phyloP scores from a whole-genome alignment of 2,797 vertebrate genomes.

The Danionella dracula region DNA sequence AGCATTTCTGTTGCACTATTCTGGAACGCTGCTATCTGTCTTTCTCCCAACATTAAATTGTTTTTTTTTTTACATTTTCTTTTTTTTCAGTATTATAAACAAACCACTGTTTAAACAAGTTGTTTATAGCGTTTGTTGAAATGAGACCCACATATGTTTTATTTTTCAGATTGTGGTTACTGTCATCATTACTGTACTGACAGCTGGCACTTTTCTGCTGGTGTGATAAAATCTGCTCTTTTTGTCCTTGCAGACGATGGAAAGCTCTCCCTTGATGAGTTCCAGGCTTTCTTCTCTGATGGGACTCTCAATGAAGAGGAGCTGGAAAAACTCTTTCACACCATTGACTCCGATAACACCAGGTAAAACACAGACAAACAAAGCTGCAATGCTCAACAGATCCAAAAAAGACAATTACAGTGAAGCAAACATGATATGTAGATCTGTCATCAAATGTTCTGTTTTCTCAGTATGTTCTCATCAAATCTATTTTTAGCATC shows the following conservation, averaged over 20 bases:
- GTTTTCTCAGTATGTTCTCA: too few relatives aligned
- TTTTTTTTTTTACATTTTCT: too few relatives aligned
- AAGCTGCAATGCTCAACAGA: background rate
- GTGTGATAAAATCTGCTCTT: slow-evolving; percentile 13
- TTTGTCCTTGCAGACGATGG: slow-evolving; percentile 82
- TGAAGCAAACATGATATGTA: background rate
- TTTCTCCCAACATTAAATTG: too few relatives aligned
- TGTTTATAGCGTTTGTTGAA: too few relatives aligned
- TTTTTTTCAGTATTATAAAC: too few relatives aligned
- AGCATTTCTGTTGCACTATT: background rate
- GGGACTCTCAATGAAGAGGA: slow-evolving; percentile 92
- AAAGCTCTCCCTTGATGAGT: slow-evolving; percentile 95
- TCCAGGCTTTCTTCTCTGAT: slow-evolving; percentile 96
- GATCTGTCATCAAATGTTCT: too few relatives aligned
- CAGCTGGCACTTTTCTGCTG: background rate
- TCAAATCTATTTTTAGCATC: background rate
- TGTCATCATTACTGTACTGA: background rate
- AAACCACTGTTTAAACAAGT: too few relatives aligned
- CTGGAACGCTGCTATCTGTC: background rate
- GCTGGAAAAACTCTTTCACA: slow-evolving; percentile 92
- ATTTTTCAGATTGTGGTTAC: background rate
- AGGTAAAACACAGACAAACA: slow-evolving; percentile 59
- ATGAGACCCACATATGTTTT: too few relatives aligned
- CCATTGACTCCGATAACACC: slow-evolving; percentile 96
- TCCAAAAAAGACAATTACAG: too few relatives aligned